Evolutionary conservation across 2,888 invertebrate genomes (phyloP).

Genomic region (Hylaea fasciaria): DNA sequence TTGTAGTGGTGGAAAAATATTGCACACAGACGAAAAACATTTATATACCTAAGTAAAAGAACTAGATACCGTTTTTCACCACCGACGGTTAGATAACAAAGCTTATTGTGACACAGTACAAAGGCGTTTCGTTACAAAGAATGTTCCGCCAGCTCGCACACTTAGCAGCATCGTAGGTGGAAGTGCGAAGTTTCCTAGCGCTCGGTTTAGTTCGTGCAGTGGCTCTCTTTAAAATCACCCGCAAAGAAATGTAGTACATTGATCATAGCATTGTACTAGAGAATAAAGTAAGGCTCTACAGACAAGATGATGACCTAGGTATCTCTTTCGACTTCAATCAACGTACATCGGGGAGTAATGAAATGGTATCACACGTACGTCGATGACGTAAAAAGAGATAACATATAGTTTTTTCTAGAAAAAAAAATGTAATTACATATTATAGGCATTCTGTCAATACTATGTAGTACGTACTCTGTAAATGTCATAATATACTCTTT

Average conservation of each 20-base stretch:
- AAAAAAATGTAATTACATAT: too few relatives aligned
- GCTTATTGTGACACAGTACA: constrained; percentile 19
- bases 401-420: too few relatives aligned
- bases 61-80: not conserved
- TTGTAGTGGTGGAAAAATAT: too few relatives aligned
- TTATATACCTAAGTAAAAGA: not conserved
- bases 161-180: constrained; percentile 9
- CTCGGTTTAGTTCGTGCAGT: constrained; percentile 10
- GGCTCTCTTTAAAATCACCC: not conserved
- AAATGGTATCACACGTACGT: too few relatives aligned
- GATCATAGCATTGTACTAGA: not conserved
- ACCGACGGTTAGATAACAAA: constrained; percentile 15
- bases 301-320: too few relatives aligned
- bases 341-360: too few relatives aligned
- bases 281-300: too few relatives aligned
- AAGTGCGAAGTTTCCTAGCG: constrained; percentile 6
- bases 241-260: not conserved
- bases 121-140: constrained; percentile 22
- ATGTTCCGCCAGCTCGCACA: constrained; percentile 1
- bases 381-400: too few relatives aligned
- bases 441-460: too few relatives aligned
- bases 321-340: too few relatives aligned
- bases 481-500: too few relatives aligned
- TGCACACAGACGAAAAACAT: not conserved
- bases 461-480: too few relatives aligned